A percentile compares a stretch with the other conserved stretches of the same genome.
Conservation (phyloP, 2,888 invertebrate species). For the Eilema depressum region DNA sequence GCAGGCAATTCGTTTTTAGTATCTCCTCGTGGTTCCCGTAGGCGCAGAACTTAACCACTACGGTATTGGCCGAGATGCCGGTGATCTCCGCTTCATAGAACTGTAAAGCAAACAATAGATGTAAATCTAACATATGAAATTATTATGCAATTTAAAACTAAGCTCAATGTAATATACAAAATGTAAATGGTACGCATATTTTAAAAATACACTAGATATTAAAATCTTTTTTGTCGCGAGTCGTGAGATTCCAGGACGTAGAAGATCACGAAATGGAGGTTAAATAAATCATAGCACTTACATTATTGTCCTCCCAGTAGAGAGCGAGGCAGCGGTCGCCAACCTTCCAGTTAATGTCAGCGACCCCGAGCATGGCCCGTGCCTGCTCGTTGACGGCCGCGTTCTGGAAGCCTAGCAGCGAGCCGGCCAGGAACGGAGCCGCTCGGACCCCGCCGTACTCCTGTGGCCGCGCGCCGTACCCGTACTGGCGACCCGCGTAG, state of each 20-base stretch:
- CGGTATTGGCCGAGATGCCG: constrained; percentile 93
- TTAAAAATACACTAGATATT: not conserved
- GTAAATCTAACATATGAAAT: not conserved
- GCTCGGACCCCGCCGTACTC: constrained; percentile 67
- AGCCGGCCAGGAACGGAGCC: constrained; percentile 77
- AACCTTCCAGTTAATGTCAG: constrained; percentile 89
- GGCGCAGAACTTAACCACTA: constrained; percentile 94
- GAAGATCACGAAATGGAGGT: not conserved
- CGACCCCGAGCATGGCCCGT: constrained; percentile 84
- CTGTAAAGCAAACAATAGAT: constrained; percentile 72
- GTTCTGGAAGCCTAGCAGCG: constrained; percentile 83
- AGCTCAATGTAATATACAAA: too few relatives aligned
- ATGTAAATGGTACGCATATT: too few relatives aligned
- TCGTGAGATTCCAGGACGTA: not conserved
- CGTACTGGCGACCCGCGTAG: constrained; percentile 56
- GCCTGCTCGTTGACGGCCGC: constrained; percentile 85
- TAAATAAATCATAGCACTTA: constrained; percentile 69
- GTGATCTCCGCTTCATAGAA: constrained; percentile 94
- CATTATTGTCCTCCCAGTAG: constrained; percentile 97
- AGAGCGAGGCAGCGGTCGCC: constrained; percentile 95
- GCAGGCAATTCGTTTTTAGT: constrained; percentile 92
- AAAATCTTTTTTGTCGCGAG: too few relatives aligned
- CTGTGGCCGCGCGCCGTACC: constrained; percentile 63
- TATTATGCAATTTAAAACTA: not conserved
- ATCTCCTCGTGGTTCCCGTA: constrained; percentile 97